phyloP scores from a whole-genome alignment of 2,797 vertebrate species.

The Taenioides sp. region DNA sequence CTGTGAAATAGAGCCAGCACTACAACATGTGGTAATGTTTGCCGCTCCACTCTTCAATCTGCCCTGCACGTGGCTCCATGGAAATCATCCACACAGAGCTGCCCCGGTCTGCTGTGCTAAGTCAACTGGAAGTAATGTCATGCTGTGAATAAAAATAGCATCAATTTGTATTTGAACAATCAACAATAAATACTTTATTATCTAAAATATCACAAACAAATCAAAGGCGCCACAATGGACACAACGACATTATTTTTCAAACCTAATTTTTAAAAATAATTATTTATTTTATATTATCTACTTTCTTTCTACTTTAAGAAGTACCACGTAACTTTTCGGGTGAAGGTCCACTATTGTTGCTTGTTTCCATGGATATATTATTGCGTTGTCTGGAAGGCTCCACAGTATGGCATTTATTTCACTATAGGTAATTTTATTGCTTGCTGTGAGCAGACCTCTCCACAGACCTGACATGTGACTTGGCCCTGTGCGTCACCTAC shows the following conservation, averaged over 20 bases:
- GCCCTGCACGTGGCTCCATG: slow-evolving; percentile 24
- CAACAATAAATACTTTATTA: not conserved
- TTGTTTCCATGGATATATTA: not conserved
- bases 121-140: slow-evolving; percentile 22
- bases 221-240: too few species aligned
- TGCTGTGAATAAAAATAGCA: not conserved
- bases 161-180: not conserved
- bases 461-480: not conserved
- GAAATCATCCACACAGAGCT: not conserved
- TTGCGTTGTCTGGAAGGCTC: not conserved
- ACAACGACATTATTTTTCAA: too few species aligned
- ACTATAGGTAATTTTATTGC: too few species aligned
- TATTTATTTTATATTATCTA: too few species aligned
- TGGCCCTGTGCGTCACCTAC: not conserved
- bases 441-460: not conserved
- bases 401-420: too few species aligned
- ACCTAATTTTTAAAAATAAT: too few species aligned
- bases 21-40: slow-evolving; percentile 43
- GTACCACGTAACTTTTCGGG: too few species aligned
- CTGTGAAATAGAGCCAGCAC: slow-evolving; percentile 24
- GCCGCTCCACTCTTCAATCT: slow-evolving; percentile 43
- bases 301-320: too few species aligned
- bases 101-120: not conserved
- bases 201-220: not conserved
- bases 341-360: too few species aligned